phyloP scores from a whole-genome alignment of 1,140 invertebrate genomes.

The Brachionus paranguensis region DNA sequence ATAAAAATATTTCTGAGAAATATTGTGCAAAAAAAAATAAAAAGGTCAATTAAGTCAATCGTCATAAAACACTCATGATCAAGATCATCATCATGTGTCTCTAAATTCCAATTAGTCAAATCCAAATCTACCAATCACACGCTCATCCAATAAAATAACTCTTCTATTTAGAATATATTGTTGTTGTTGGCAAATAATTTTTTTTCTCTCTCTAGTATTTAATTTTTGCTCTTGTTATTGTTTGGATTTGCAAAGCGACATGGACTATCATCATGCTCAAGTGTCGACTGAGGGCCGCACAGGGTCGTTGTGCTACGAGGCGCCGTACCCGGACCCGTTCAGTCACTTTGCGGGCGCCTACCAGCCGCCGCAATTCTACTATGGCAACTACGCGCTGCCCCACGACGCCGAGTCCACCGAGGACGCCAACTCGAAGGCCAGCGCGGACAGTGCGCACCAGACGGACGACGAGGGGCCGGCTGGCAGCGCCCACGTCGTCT shows the following conservation, averaged over 20 bases:
- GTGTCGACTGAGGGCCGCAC: too few species aligned
- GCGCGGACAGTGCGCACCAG: background rate
- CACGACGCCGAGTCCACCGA: background rate
- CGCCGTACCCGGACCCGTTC: background rate
- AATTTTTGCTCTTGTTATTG: too few species aligned
- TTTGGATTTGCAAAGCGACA: background rate
- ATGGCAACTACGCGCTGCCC: background rate
- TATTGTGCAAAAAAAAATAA: background rate
- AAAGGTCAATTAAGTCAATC: background rate
- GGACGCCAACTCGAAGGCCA: background rate
- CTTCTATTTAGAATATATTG: background rate
- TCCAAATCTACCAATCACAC: background rate
- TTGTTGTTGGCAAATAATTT: too few species aligned
- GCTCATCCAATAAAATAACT: background rate
- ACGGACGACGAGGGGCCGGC: background rate
- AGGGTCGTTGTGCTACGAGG: background rate
- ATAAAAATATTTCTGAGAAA: background rate
- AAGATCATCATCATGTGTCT: background rate
- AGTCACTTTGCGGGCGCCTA: background rate
- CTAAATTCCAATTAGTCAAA: background rate
- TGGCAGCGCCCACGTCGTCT: background rate
- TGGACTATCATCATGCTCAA: background rate
- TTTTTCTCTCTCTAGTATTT: too few species aligned
- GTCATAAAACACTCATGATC: slow-evolving; percentile 23
- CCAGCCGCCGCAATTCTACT: background rate